phyloP scores from a whole-genome alignment of 2,797 vertebrate genomes.

The Pteropus rufus region DNA sequence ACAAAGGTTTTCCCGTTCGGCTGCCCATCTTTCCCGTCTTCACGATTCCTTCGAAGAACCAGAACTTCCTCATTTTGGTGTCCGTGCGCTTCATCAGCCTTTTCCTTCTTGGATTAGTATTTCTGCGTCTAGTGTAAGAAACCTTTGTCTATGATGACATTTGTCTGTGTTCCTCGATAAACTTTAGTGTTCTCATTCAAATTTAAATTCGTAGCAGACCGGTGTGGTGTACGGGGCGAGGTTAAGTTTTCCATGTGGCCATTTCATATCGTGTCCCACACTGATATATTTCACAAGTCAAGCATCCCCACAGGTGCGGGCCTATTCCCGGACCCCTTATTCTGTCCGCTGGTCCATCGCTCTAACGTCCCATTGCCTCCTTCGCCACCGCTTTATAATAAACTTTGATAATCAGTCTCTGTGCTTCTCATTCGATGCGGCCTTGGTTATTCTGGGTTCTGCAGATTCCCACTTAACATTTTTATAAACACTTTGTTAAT shows the following conservation, averaged over 20 bases:
- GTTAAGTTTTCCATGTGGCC: not conserved
- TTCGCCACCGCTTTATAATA: too few relatives aligned
- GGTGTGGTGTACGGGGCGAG: fast-evolving
- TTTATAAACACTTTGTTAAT: not conserved
- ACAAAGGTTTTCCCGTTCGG: not conserved
- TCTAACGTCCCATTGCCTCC: too few relatives aligned
- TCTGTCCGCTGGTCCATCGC: not conserved
- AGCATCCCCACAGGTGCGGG: not conserved
- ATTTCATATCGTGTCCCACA: not conserved
- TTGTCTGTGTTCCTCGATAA: not conserved
- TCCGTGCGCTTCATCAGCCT: not conserved
- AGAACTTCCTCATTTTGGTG: not conserved
- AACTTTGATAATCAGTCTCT: not conserved
- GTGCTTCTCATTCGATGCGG: not conserved
- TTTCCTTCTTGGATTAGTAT: too few relatives aligned
- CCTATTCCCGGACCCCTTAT: not conserved
- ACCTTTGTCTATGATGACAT: not conserved
- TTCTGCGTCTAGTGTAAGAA: not conserved
- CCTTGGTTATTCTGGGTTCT: not conserved
- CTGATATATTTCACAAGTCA: not conserved
- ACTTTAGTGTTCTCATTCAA: not conserved
- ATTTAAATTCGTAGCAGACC: too few relatives aligned
- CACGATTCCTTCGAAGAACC: not conserved
- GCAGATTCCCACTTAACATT: not conserved
- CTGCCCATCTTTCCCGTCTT: not conserved